Base-by-base conservation (phyloP, 1,140 invertebrate genomes). In the Pemphigus obesinymphae region DNA sequence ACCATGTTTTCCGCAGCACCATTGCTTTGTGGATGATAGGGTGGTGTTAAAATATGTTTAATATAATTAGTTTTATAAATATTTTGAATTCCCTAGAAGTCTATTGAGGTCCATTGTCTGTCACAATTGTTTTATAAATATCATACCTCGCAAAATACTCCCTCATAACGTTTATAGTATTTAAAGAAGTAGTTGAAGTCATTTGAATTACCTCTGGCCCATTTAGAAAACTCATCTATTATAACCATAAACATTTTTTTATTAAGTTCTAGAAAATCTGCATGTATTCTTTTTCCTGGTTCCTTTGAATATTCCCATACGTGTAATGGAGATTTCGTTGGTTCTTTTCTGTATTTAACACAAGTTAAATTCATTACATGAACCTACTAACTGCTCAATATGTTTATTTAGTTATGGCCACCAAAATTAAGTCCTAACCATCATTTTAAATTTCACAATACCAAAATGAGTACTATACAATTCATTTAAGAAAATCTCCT, bases 221-320 rank as follows among this genome's bases (percentile, higher is more conserved):
- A 90, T 83, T 89, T 89, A 7, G 86, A 87, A 82, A 85, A 86
- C 3, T 87, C 85, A 82, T 90, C 88, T 0, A 89, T 86, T 1
- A 90, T 66, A 0, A 89, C 84, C 0, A 90, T 82, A 50, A 87
- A 86, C n/a, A 29, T 58, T 17, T 61, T 85, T 20, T 84, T 80
- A 17, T 88, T 85, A 7, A 87, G 86, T 23, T 87, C 87, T 23
- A 85, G 85, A 84, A 85, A 87, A 85, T 89, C 88, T 10, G 87
- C 82, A 83, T 88, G 88, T 17, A 85, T 83, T 50, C 84, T 76
- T 53, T 84, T 82, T 55, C 82, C 75, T 17, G 70, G 82, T 55
- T 34, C 76, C 2, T 11, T 48, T 5, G 82, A 82, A 70, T 70
- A 55, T 58, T 82, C 63, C 83, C 83, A 82, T 3, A 58, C 48